These are phyloP conservation scores for Chromobotia macracanthus DNA, from an alignment of 2,797 vertebrate species.

Conservation along the genomic window DNA sequence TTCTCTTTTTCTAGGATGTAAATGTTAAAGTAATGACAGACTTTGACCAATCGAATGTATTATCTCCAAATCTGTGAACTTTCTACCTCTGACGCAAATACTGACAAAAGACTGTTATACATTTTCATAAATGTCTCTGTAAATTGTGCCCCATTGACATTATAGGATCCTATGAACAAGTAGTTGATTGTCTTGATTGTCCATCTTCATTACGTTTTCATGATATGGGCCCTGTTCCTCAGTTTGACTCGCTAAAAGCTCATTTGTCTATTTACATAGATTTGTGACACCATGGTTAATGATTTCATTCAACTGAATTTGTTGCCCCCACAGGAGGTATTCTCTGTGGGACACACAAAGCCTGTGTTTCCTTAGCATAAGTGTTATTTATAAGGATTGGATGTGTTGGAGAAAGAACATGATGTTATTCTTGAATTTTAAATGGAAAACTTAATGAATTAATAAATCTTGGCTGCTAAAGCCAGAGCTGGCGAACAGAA, in stretches of 20 bases:
- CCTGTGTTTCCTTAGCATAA: conserved; percentile 60
- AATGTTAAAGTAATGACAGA: conserved; percentile 25
- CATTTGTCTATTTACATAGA: conserved; percentile 57
- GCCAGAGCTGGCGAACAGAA: conserved; percentile 72
- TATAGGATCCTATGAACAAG: conserved; percentile 45
- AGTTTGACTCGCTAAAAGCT: conserved; percentile 37
- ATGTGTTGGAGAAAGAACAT: conserved; percentile 74
- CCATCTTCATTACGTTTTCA: conserved; percentile 39
- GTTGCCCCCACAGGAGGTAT: conserved; percentile 30
- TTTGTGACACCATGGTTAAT: conserved; percentile 60
- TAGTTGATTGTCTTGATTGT: conserved; percentile 44
- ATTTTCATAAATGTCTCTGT: conserved; percentile 50
- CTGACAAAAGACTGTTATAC: conserved; percentile 45
- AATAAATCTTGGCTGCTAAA: conserved; percentile 80
- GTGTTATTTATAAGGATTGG: conserved; percentile 74
- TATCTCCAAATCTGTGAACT: neutral
- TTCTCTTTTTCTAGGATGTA: neutral
- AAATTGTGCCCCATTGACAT: conserved; percentile 46
- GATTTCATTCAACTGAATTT: conserved; percentile 63
- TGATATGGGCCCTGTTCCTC: conserved; percentile 45
- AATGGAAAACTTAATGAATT: conserved; percentile 83
- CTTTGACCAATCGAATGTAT: neutral
- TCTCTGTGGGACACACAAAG: conserved; percentile 39
- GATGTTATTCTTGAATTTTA: conserved; percentile 76
- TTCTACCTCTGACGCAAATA: conserved; percentile 23